Evolutionary conservation across 2,888 invertebrate genomes (phyloP).

Genomic region (Drosophila helvetica): DNA sequence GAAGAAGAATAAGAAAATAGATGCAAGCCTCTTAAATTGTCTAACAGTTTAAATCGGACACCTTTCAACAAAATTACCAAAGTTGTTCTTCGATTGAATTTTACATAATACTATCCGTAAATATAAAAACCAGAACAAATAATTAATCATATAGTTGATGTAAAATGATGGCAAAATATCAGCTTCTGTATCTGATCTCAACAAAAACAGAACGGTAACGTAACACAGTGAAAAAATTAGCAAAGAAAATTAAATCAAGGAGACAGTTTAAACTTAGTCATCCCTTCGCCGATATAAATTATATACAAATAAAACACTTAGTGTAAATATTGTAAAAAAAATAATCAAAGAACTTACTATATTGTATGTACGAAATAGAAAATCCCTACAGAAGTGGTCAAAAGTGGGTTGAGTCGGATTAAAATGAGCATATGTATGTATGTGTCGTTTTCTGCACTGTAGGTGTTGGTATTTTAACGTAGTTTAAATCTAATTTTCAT

Average conservation of each 20-base stretch:
- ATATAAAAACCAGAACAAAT: slow-evolving; percentile 25
- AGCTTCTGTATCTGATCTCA: slow-evolving; percentile 79
- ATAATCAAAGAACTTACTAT: slow-evolving; percentile 49
- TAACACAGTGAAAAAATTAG: slow-evolving; percentile 30
- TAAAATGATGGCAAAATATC: slow-evolving; percentile 69
- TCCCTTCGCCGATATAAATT: slow-evolving; percentile 35
- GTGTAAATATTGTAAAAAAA: slow-evolving; percentile 80
- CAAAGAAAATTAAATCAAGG: slow-evolving; percentile 47
- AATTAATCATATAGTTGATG: slow-evolving; percentile 52
- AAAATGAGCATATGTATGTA: not conserved
- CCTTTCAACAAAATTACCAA: slow-evolving; percentile 54
- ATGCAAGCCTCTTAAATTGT: slow-evolving; percentile 44
- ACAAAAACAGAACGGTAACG: slow-evolving; percentile 49
- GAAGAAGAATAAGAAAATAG: slow-evolving; percentile 17
- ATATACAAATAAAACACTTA: slow-evolving; percentile 64
- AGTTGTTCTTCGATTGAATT: slow-evolving; percentile 67
- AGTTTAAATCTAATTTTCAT: slow-evolving; percentile 44
- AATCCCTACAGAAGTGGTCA: slow-evolving; percentile 12
- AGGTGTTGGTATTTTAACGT: slow-evolving; percentile 73
- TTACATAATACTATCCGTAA: slow-evolving; percentile 46
- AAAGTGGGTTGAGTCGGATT: not conserved
- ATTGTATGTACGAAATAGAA: slow-evolving; percentile 14
- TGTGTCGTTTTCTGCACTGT: slow-evolving; percentile 26
- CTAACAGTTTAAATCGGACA: slow-evolving; percentile 52
- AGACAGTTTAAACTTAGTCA: too few species aligned